These are phyloP conservation scores for Acronicta psi DNA, from an alignment of 2,888 invertebrate species.

Conservation along the genomic window DNA sequence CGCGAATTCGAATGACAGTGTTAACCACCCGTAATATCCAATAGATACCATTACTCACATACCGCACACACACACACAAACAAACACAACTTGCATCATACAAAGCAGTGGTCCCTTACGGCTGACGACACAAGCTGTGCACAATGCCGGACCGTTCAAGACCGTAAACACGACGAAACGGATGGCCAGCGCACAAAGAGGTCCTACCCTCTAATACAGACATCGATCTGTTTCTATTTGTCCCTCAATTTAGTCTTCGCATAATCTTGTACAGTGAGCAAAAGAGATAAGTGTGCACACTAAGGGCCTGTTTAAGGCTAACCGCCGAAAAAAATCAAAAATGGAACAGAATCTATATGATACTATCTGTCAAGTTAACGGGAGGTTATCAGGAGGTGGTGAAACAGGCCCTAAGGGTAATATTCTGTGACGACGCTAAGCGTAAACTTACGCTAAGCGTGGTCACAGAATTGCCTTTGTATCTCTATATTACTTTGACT, in stretches of 20 bases:
- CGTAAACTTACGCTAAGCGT: no score
- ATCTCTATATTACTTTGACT: no score
- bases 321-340: no score
- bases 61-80: constrained; percentile 1
- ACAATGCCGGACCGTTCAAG: constrained; percentile 26
- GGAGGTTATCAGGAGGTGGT: no score
- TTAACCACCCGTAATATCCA: constrained; percentile 1
- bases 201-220: constrained; percentile 5
- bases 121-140: constrained; percentile 17
- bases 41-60: not conserved
- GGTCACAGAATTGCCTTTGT: no score
- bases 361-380: no score
- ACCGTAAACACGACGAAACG: constrained; percentile 34
- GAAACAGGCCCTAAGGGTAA: no score
- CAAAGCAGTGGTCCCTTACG: constrained; percentile 27
- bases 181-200: constrained; percentile 29
- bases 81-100: constrained; percentile 13
- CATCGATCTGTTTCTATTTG: constrained; percentile 38
- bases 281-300: constrained; percentile 6
- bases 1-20: not conserved
- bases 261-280: constrained; percentile 19
- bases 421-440: no score
- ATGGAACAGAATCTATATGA: no score
- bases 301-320: no score
- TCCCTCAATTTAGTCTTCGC: constrained; percentile 26